Evolutionary conservation across 2,113 vertebrate species (phyloP).

Genomic region (Gallinago undulata): DNA sequence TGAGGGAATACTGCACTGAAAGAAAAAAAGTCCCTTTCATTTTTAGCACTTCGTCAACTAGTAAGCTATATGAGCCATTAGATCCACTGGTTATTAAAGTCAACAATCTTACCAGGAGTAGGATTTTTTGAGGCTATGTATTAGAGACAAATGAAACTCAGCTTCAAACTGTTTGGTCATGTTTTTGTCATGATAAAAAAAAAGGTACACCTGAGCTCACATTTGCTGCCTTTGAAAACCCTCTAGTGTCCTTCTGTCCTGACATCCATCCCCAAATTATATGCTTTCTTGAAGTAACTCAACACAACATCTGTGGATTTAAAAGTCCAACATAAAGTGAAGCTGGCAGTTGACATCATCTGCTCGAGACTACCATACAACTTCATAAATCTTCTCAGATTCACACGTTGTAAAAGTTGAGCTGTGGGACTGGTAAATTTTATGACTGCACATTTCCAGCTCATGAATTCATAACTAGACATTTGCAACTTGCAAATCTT

Average conservation of each 20-base stretch:
- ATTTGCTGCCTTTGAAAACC: not conserved
- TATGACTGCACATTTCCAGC: slow-evolving; percentile 11
- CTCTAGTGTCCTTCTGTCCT: not conserved
- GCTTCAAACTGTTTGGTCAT: not conserved
- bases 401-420: slow-evolving; percentile 17
- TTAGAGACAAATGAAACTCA: not conserved
- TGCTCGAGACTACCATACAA: not conserved
- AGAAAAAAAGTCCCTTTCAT: not conserved
- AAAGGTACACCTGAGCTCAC: not conserved
- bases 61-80: not conserved
- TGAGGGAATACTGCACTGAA: not conserved
- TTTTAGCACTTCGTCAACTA: not conserved
- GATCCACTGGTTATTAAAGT: not conserved
- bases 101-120: not conserved
- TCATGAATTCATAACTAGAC: slow-evolving; percentile 47
- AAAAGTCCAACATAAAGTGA: not conserved
- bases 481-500: slow-evolving; percentile 37
- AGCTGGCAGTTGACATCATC: not conserved
- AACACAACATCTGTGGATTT: not conserved
- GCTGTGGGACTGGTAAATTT: slow-evolving; percentile 10
- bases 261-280: not conserved
- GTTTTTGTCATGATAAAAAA: not conserved
- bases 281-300: not conserved
- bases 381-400: not conserved
- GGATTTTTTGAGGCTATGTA: not conserved